Conservation (phyloP, 2,113 vertebrate species). For the Clarias magur region DNA sequence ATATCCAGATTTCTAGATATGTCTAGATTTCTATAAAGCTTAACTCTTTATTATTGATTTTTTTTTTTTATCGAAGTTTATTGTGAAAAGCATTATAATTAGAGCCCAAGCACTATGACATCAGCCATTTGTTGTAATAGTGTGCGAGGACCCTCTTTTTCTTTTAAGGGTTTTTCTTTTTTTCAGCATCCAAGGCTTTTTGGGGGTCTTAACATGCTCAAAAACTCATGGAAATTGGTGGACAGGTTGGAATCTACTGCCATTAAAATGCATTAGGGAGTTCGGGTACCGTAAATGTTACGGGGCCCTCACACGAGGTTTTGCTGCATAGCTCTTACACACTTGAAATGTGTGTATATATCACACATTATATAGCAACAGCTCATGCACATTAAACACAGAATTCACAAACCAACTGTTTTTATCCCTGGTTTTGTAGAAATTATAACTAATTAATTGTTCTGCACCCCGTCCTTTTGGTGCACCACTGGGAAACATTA, state of each 20-base stretch:
- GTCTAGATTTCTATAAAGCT: not conserved
- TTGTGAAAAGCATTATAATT: not conserved
- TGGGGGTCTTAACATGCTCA: too few relatives aligned
- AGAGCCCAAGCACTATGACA: too few relatives aligned
- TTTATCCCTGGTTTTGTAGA: not conserved
- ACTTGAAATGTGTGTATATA: too few relatives aligned
- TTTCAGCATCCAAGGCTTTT: too few relatives aligned
- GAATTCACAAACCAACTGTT: not conserved
- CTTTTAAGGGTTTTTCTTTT: not conserved
- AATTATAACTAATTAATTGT: not conserved
- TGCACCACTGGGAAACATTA: not conserved
- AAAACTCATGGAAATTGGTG: too few relatives aligned
- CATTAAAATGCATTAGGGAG: too few relatives aligned
- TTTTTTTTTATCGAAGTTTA: not conserved
- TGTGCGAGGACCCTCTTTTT: not conserved
- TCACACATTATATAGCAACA: too few relatives aligned
- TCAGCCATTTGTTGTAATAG: not conserved
- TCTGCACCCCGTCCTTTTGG: not conserved
- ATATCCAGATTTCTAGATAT: not conserved
- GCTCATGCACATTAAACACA: too few relatives aligned
- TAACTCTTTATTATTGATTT: not conserved
- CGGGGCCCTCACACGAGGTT: too few relatives aligned
- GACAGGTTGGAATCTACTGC: too few relatives aligned
- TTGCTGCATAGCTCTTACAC: too few relatives aligned
- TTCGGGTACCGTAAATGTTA: too few relatives aligned